Base-by-base conservation (phyloP, 2,797 vertebrate genomes). In the Syngnathus rostellatus region DNA sequence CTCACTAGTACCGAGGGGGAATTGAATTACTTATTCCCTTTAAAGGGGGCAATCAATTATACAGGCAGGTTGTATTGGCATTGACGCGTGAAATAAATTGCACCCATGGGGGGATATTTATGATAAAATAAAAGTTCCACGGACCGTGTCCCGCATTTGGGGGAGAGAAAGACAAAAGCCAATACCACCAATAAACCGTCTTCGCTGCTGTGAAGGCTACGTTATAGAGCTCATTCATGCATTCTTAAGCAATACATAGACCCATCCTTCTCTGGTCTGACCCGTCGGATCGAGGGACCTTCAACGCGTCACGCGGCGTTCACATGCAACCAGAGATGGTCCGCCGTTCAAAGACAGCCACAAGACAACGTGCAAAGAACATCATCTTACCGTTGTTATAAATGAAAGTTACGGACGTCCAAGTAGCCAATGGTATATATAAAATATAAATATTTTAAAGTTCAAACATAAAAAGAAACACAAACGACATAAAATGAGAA, bases 321-420 rank as follows among this genome's bases (percentile, higher is more conserved):
- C 45, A 71, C 85, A 87, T 85, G 84, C 87, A 86, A 65, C 46
- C 75, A 68, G 70, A 54, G 76, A 68, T 77, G 14, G 6, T 21
- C 50, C 50, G 48, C 48, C 48, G 50, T 51, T 50, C 17, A 12
- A 19, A 39, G 16, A 51, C 63, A 38, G 8, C 48, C 41, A 63
- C 21, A 46, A 31, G 25, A 50, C 38, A 63, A 12, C 40, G 61
- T 63, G 40, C 70, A 83, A 85, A 82, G 74, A 83, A 88, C 86
- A 81, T 87, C 66, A 86, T 78, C 91, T 92, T 92, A 92, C 91
- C 91, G 91, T 92, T 84, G 90, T 82, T 89, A 89, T 74, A 88
- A 87, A 90, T 86, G 88, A 91, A 91, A 91, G 88, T 91, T 88
- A 86, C 88, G 84, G 86, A 87, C 85, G 17, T 84, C 81, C 89